Base-by-base conservation (phyloP, 2,888 invertebrate genomes). In the Stenoptilia bipunctidactyla region DNA sequence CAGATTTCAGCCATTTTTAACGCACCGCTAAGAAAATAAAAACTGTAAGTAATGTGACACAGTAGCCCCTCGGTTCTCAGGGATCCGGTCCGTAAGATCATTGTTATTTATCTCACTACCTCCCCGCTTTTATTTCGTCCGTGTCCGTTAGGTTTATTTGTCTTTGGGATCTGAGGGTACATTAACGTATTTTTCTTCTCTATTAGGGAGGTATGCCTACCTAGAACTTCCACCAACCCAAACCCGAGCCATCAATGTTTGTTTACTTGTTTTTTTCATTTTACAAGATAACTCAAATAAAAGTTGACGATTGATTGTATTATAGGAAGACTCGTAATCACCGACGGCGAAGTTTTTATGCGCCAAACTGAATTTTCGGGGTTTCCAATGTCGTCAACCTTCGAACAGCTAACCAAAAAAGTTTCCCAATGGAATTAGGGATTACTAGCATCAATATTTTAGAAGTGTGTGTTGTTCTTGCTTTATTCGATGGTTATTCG, bases 101-200 rank as follows among this genome's bases (percentile, higher is more conserved):
- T 77, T 79, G 77, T 77, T 79, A 76, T 80, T 80, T 79, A 75
- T 82, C 69, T 66, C 71, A 51, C 58, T 61, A 65, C 65, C 67
- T 69, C 69, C 67, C 69, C 60, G 70, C 66, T 74, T 77, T 77
- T 80, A 79, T 80, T 79, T 76, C 71, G 68, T 65, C 67, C 75
- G 66, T 74, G 75, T 75, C 72, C 67, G 69, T 66, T 62, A 66
- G 57, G 67, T 80, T 82, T 83, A 77, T 83, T 83, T 83, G 79
- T 83, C 79, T 82, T 82, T 57, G 68, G 70, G 70, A 74, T 80
- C 77, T 70, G 71, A 69, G 75, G 76, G 75, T 82, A 82, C 74
- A 83, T 82, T 82, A 80, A 77, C 79, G 82, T 82, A 82, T 83
- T 83, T 83, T 83, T 82, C 80, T 83, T 83, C 74, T 77, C 74